These are phyloP conservation scores for Psettodes erumei DNA, from an alignment of 2,113 vertebrate genomes.

Conservation along the genomic window DNA sequence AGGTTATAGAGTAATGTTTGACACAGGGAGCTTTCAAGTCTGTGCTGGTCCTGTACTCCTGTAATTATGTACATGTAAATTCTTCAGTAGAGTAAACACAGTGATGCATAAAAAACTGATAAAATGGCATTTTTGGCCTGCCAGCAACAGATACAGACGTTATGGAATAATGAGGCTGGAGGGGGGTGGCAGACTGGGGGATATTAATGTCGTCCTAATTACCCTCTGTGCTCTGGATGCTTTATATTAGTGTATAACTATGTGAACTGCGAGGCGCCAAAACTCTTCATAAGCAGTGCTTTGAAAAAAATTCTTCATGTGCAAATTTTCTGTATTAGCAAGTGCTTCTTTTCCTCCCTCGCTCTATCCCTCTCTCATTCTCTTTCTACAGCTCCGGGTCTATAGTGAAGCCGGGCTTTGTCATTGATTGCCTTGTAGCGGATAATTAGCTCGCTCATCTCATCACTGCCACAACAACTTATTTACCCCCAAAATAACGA, in stretches of 20 bases:
- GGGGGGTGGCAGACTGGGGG: slow-evolving; percentile 30
- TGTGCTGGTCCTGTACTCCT: slow-evolving; percentile 17
- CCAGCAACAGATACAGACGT: slow-evolving; percentile 55
- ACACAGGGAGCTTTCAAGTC: slow-evolving; percentile 7
- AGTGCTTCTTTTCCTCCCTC: not conserved
- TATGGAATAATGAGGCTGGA: slow-evolving; percentile 60
- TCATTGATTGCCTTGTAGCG: slow-evolving; percentile 56
- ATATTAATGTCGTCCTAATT: slow-evolving; percentile 70
- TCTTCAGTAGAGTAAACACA: slow-evolving; percentile 47
- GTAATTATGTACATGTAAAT: slow-evolving; percentile 53
- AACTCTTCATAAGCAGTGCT: slow-evolving; percentile 53
- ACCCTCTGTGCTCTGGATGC: slow-evolving; percentile 56
- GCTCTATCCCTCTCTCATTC: not conserved
- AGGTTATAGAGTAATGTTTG: slow-evolving; percentile 2
- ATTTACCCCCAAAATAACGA: slow-evolving; percentile 51
- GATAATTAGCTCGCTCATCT: slow-evolving; percentile 64
- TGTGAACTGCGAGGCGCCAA: slow-evolving; percentile 42
- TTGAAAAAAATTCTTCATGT: slow-evolving; percentile 34
- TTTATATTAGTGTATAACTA: slow-evolving; percentile 54
- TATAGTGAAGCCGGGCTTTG: slow-evolving; percentile 18
- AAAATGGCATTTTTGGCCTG: slow-evolving; percentile 58
- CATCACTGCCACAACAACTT: slow-evolving; percentile 49
- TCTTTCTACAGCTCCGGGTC: not conserved
- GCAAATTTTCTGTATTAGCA: slow-evolving; percentile 10
- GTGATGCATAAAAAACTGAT: slow-evolving; percentile 40